A percentile compares a stretch with the other conserved stretches of the same genome.
Conservation (phyloP, 2,888 invertebrate genomes). For the Tromatobia lineatoria region DNA sequence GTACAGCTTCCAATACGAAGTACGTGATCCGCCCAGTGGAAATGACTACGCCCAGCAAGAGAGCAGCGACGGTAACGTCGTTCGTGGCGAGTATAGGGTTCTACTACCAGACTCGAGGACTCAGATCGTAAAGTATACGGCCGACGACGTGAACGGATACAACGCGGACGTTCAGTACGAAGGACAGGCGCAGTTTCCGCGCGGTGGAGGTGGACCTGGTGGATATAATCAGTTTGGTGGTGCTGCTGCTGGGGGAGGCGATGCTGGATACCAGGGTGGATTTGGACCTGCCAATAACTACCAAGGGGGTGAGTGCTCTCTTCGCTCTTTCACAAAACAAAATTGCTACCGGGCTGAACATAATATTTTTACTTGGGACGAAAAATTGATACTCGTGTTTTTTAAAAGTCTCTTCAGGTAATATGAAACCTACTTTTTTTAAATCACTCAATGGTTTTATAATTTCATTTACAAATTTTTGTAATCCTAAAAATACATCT, state of each 20-base stretch:
- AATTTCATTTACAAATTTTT: no score
- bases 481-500: no score
- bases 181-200: conserved; percentile 85
- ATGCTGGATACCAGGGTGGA: conserved; percentile 70
- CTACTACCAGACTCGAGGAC: conserved; percentile 94
- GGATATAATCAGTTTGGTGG: conserved; percentile 68
- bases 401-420: background rate
- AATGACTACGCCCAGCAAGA: conserved; percentile 94
- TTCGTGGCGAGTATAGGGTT: conserved; percentile 94
- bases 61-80: conserved; percentile 94
- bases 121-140: conserved; percentile 94
- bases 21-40: conserved; percentile 92
- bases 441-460: no score
- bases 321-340: conserved; percentile 1
- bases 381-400: background rate
- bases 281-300: conserved; percentile 66
- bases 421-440: no score
- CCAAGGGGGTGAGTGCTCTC: conserved; percentile 67
- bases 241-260: conserved; percentile 33
- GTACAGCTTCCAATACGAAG: conserved; percentile 94
- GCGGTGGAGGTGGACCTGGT: conserved; percentile 66
- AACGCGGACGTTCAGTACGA: conserved; percentile 92
- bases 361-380: background rate
- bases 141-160: conserved; percentile 95
- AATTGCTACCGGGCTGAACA: background rate